A percentile compares a stretch with the other conserved stretches of the same genome.
Conservation (phyloP, 2,888 invertebrate genomes). For the Azorinus chamasolen region DNA sequence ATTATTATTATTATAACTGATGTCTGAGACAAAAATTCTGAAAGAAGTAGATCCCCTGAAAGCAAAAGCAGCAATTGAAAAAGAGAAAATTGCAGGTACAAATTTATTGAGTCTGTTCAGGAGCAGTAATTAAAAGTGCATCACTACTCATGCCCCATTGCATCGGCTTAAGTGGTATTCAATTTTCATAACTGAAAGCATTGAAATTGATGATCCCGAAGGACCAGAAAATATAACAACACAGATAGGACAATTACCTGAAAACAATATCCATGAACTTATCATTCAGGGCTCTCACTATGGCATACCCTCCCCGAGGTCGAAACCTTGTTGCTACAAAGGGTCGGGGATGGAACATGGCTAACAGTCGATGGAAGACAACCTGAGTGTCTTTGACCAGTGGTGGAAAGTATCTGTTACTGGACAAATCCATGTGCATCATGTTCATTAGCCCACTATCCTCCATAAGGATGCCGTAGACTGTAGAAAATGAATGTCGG, state of each 20-base stretch:
- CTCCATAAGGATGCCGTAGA: neutral
- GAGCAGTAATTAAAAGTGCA: too few species aligned
- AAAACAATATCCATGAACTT: constrained; percentile 82
- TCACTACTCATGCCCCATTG: too few species aligned
- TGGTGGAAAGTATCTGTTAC: constrained; percentile 82
- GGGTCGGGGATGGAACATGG: constrained; percentile 84
- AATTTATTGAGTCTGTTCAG: too few species aligned
- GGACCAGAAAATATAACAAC: too few species aligned
- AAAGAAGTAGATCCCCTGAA: too few species aligned
- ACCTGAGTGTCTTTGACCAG: constrained; percentile 62
- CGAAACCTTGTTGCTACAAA: constrained; percentile 83
- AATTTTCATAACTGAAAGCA: too few species aligned
- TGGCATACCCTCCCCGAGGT: constrained; percentile 81
- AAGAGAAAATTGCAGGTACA: too few species aligned
- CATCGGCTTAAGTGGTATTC: too few species aligned
- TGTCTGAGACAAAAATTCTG: too few species aligned
- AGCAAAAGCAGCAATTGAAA: too few species aligned
- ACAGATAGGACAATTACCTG: constrained; percentile 80
- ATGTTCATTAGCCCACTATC: neutral
- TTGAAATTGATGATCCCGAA: too few species aligned
- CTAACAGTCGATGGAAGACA: constrained; percentile 79
- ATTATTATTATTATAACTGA: too few species aligned
- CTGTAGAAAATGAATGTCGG: neutral
- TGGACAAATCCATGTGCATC: constrained; percentile 57
- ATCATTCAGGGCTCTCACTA: constrained; percentile 80